A percentile compares a stretch with the other conserved stretches of the same genome.
Evolutionary conservation across 2,888 invertebrate species (phyloP).

Genomic region (Chrysolina oricalcia): DNA sequence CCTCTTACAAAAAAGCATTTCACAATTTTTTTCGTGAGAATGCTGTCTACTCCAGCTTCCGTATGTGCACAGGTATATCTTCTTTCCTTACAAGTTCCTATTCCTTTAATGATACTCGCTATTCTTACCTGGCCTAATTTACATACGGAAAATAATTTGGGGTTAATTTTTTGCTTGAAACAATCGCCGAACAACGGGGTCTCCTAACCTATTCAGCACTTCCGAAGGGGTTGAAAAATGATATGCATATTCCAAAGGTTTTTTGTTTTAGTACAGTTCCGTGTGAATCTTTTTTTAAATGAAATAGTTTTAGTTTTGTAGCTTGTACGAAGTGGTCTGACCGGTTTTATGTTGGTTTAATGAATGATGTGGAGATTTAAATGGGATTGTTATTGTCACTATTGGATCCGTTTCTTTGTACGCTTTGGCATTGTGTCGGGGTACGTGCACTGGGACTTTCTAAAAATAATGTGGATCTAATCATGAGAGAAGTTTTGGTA

Average conservation of each 20-base stretch:
- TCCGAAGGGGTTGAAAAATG: slow-evolving; percentile 60
- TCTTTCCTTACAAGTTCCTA: slow-evolving; percentile 43
- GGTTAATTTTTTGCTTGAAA: slow-evolving; percentile 69
- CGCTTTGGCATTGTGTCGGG: slow-evolving; percentile 18
- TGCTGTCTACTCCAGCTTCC: slow-evolving; percentile 50
- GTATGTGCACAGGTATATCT: slow-evolving; percentile 52
- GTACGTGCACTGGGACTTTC: background rate
- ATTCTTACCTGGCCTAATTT: slow-evolving; percentile 63
- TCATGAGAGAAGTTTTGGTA: background rate
- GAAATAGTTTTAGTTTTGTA: slow-evolving; percentile 51
- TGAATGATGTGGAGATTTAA: slow-evolving; percentile 47
- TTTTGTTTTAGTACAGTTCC: slow-evolving; percentile 61
- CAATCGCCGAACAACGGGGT: slow-evolving; percentile 60
- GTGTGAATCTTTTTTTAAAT: slow-evolving; percentile 60
- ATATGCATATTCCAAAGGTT: slow-evolving; percentile 64
- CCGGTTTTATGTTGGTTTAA: slow-evolving; percentile 45
- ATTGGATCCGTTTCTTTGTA: slow-evolving; percentile 18
- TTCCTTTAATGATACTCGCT: slow-evolving; percentile 45
- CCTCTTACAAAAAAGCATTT: slow-evolving; percentile 41
- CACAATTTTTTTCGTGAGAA: slow-evolving; percentile 56
- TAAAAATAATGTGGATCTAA: background rate
- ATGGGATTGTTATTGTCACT: slow-evolving; percentile 48
- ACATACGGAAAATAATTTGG: slow-evolving; percentile 63
- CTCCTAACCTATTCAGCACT: slow-evolving; percentile 51
- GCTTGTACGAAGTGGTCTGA: slow-evolving; percentile 50